Percentiles rank a stretch among this genome's conserved stretches.
Evolutionary conservation across 2,113 vertebrate genomes (phyloP).

Genomic region (Triplophysa dalaica): DNA sequence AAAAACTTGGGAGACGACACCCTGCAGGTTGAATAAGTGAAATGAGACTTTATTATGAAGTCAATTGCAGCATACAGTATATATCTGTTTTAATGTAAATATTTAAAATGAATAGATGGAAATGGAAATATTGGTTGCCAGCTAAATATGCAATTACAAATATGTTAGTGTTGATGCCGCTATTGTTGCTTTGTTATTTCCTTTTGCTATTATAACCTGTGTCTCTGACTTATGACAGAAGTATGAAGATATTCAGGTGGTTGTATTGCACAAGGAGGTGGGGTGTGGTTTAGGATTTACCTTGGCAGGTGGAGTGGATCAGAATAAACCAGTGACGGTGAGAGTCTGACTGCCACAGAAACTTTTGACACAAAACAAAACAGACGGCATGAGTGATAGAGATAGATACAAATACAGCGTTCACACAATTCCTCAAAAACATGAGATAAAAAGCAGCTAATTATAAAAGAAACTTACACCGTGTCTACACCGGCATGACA

Average conservation of each 20-base stretch:
- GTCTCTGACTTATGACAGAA: constrained; percentile 57
- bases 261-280: constrained; percentile 80
- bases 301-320: constrained; percentile 77
- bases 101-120: too few relatives aligned
- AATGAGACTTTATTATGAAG: not conserved
- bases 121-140: too few relatives aligned
- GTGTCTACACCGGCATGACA: too few relatives aligned
- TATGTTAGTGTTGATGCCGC: not conserved
- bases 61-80: too few relatives aligned
- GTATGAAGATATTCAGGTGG: constrained; percentile 74
- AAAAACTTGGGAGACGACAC: constrained; percentile 65
- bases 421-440: not conserved
- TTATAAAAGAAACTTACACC: too few relatives aligned
- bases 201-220: not conserved
- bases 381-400: not conserved
- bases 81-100: too few relatives aligned
- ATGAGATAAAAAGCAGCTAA: not conserved
- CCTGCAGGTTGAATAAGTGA: constrained; percentile 64
- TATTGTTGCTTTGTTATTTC: not conserved
- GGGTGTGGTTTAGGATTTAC: constrained; percentile 78
- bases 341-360: constrained; percentile 46
- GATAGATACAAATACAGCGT: not conserved
- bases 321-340: constrained; percentile 78
- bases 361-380: not conserved
- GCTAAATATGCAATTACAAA: not conserved